phyloP scores from a whole-genome alignment of 2,888 invertebrate species.

The Melinaea menophilus region DNA sequence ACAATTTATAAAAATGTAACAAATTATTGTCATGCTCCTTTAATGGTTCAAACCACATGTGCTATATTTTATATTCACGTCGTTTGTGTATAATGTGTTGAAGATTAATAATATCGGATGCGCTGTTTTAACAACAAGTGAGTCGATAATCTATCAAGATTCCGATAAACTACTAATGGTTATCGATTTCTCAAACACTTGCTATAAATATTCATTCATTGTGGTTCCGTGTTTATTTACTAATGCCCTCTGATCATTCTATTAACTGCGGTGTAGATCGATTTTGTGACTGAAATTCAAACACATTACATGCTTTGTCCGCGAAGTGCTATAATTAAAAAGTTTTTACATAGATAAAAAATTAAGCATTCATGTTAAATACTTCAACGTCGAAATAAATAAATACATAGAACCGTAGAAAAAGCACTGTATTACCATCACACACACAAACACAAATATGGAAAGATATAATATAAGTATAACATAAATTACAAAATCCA shows the following conservation, averaged over 20 bases:
- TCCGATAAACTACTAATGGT: constrained; percentile 39
- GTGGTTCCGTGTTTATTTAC: constrained; percentile 29
- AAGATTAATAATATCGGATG: constrained; percentile 22
- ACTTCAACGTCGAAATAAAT: too few species aligned
- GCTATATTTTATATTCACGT: background rate
- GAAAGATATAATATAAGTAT: too few species aligned
- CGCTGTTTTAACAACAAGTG: constrained; percentile 24
- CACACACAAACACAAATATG: too few species aligned
- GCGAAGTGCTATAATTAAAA: too few species aligned
- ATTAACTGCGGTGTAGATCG: constrained; percentile 23
- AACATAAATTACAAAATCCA: too few species aligned
- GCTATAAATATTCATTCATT: constrained; percentile 38
- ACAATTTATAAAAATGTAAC: too few species aligned
- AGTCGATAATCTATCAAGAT: constrained; percentile 22
- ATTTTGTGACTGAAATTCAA: background rate
- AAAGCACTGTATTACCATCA: too few species aligned
- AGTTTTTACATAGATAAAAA: too few species aligned
- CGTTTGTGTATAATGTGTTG: constrained; percentile 16
- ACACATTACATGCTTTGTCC: too few species aligned
- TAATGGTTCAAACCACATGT: too few species aligned
- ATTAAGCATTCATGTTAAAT: too few species aligned
- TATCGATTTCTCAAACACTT: constrained; percentile 35
- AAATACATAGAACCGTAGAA: too few species aligned
- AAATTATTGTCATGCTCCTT: background rate
- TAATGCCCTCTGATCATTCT: constrained; percentile 23